phyloP scores from a whole-genome alignment of 1,140 invertebrate species.

The Pogonomyrmex barbatus region DNA sequence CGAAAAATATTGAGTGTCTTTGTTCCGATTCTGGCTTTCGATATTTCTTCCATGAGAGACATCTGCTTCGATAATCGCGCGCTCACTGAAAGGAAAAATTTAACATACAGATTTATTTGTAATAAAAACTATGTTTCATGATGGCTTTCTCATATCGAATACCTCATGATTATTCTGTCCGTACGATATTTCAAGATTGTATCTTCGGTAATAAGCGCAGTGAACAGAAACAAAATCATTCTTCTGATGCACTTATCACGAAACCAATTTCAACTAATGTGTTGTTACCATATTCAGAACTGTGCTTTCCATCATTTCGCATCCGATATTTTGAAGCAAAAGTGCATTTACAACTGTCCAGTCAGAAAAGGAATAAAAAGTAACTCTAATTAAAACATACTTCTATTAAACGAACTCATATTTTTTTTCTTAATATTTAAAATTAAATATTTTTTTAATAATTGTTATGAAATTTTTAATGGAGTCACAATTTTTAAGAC shows the following conservation, averaged over 20 bases:
- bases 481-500: not conserved
- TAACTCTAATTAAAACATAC: not conserved
- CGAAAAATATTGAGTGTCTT: not conserved
- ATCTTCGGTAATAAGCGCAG: slow-evolving; percentile 27
- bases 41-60: slow-evolving; percentile 29
- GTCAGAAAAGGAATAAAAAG: not conserved
- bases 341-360: not conserved
- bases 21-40: not conserved
- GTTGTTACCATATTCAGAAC: slow-evolving; percentile 31
- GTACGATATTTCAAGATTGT: slow-evolving; percentile 41
- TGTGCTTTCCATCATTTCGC: slow-evolving; percentile 13
- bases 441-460: not conserved
- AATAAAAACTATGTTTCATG: slow-evolving; percentile 34
- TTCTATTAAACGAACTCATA: not conserved
- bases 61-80: slow-evolving; percentile 6
- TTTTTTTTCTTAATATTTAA: not conserved
- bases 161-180: slow-evolving; percentile 29
- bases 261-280: slow-evolving; percentile 44
- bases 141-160: not conserved
- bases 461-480: not conserved
- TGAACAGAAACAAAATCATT: slow-evolving; percentile 28
- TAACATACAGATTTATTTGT: not conserved
- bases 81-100: not conserved
- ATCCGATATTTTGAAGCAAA: slow-evolving; percentile 18
- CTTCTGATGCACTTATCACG: slow-evolving; percentile 3